These are phyloP conservation scores for Xiphophorus hellerii DNA, from an alignment of 2,113 vertebrate genomes.

Conservation along the genomic window DNA sequence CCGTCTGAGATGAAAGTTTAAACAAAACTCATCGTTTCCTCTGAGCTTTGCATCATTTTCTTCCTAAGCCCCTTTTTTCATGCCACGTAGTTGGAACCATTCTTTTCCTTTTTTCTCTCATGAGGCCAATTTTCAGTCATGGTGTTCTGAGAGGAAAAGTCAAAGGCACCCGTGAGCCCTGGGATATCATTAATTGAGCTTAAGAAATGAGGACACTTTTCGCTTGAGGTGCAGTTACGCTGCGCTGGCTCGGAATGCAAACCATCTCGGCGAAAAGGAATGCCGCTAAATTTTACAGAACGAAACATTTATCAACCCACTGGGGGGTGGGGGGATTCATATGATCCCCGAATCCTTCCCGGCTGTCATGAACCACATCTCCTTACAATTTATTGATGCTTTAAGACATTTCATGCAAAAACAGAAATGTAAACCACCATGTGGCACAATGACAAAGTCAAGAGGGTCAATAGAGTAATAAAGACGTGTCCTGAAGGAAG, in stretches of 20 bases:
- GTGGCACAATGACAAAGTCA: background rate
- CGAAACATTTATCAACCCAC: slow-evolving; percentile 26
- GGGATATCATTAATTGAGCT: slow-evolving; percentile 39
- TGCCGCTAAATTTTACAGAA: slow-evolving; percentile 51
- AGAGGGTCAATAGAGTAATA: background rate
- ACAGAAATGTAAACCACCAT: background rate
- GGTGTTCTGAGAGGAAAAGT: slow-evolving; percentile 18
- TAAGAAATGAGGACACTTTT: slow-evolving; percentile 42
- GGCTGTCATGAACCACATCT: background rate
- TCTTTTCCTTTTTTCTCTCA: slow-evolving; percentile 26
- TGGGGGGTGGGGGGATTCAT: slow-evolving; percentile 14
- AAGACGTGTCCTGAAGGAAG: background rate
- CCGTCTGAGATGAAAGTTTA: slow-evolving; percentile 50
- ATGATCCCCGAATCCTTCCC: background rate
- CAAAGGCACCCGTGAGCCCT: slow-evolving; percentile 30
- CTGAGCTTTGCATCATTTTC: slow-evolving; percentile 26
- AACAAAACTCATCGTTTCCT: slow-evolving; percentile 47
- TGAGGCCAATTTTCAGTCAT: slow-evolving; percentile 34
- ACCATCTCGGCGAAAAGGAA: slow-evolving; percentile 17
- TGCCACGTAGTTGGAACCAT: slow-evolving; percentile 22
- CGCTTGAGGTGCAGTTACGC: slow-evolving; percentile 44
- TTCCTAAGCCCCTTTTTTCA: slow-evolving; percentile 22
- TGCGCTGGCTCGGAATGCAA: slow-evolving; percentile 48
- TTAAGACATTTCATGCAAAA: background rate
- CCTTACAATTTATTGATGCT: background rate